Base-by-base conservation (phyloP, 64 coral and sea anemone species). In the Dendrophyllia cribrosa region DNA sequence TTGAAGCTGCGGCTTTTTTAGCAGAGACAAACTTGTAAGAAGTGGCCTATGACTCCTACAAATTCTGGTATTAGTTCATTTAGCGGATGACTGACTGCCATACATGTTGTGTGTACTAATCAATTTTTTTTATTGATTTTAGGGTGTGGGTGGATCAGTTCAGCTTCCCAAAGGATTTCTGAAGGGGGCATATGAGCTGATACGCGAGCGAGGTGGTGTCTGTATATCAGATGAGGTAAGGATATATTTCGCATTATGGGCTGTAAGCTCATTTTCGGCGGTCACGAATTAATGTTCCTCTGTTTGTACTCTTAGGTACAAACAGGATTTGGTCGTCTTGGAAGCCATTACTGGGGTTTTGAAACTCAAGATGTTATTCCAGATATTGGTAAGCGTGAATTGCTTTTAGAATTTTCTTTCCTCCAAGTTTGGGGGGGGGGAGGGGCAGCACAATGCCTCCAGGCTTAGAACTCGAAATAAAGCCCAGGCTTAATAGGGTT, bases 181-280 rank as follows among this genome's bases (percentile, higher is more conserved):
- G 22, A 87, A 93, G 53, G 96, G 93, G 59, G 97, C 91, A 53
- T 99, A 94, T 59, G 87, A 96, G 77, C 74, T 99, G 22, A 93
- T 94, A 50, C 91, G 97, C 23, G 94, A 96, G 46, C 48, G 94
- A 81, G 97, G 91, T 77, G 97, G 97, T 26, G 83, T 99, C 20
- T 99, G 97, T 48, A 94, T 99, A 69, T 93, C 97, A 56, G 97
- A 99, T 78, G 97, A 99, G 97, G 97, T 99, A 43, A 53, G 71
- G 82, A 10, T 76, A 4, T 12, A 10, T 23, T 14, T 68, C 16
- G 7, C 34, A 59, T 44, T 3, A 49, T 58, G 7, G 19, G 17
- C 6, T 72, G 7, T 73, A 7, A 55, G 10, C 0, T 14, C 48
- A 3, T 34, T 43, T 11, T 86, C 19, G 4, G 43, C 3, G 15